Percentiles rank a stretch among this genome's conserved stretches.
These are phyloP conservation scores for Triplophysa siluroides DNA, from an alignment of 2,113 vertebrate species.

Conservation along the genomic window DNA sequence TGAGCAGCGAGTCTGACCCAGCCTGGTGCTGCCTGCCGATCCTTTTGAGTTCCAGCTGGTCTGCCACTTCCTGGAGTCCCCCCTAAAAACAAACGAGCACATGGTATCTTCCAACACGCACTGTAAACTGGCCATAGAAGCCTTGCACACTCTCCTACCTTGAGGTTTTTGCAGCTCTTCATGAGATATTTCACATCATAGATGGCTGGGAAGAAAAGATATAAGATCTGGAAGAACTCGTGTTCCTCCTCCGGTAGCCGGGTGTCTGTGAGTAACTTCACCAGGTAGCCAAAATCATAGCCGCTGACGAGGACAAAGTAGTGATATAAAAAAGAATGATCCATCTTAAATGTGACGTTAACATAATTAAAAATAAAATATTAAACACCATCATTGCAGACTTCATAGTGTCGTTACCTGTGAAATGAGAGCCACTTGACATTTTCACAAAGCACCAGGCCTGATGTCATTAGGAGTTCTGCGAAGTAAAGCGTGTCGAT, in stretches of 20 bases:
- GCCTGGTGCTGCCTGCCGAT: constrained; percentile 97
- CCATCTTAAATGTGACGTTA: no score
- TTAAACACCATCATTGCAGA: no score
- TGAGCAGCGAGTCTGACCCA: constrained; percentile 94
- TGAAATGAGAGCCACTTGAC: constrained; percentile 99
- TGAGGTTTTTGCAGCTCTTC: constrained; percentile 99
- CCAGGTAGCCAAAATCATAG: constrained; percentile 98
- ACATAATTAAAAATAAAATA: no score
- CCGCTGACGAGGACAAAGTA: constrained; percentile 72
- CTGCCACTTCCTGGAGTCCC: constrained; percentile 95
- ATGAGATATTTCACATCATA: constrained; percentile 98
- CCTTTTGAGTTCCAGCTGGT: constrained; percentile 94
- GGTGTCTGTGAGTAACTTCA: constrained; percentile 93
- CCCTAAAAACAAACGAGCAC: constrained; percentile 73
- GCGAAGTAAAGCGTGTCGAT: constrained; percentile 97
- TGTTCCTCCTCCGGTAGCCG: constrained; percentile 95
- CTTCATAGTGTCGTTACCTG: constrained; percentile 73
- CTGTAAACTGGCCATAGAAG: no score
- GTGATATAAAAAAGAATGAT: background rate
- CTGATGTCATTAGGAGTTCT: constrained; percentile 96
- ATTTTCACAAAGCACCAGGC: constrained; percentile 95
- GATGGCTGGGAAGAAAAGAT: constrained; percentile 97
- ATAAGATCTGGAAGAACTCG: constrained; percentile 97
- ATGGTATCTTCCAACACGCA: background rate
- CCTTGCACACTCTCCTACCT: constrained; percentile 73